phyloP scores from a whole-genome alignment of 2,888 invertebrate genomes.

The Nemurella pictetii region DNA sequence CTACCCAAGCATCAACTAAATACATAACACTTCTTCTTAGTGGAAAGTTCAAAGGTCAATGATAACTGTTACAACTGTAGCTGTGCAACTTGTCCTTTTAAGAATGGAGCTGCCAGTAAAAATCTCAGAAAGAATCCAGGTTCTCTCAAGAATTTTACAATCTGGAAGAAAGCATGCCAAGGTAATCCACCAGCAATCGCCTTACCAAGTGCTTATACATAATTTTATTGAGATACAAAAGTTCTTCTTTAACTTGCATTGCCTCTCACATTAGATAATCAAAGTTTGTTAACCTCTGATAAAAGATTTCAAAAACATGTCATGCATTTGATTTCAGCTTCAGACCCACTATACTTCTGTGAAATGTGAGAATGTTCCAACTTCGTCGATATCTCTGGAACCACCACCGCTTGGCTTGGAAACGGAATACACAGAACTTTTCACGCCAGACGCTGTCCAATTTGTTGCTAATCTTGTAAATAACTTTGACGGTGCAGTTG shows the following conservation, averaged over 20 bases:
- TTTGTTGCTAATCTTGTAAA: slow-evolving; percentile 60
- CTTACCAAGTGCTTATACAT: neutral
- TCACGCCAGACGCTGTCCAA: slow-evolving; percentile 59
- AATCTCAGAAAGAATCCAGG: neutral
- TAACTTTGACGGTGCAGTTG: slow-evolving; percentile 57
- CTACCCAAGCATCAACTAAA: no score
- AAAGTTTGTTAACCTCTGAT: neutral
- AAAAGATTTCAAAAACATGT: no score
- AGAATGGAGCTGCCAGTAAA: neutral
- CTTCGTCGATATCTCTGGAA: slow-evolving; percentile 51
- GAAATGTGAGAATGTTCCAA: neutral
- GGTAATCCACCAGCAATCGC: neutral
- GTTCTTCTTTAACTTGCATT: neutral
- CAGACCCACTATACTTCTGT: neutral
- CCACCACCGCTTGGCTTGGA: slow-evolving; percentile 59
- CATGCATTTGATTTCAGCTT: slow-evolving; percentile 2
- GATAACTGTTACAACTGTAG: neutral
- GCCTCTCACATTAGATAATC: neutral
- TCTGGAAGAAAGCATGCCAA: neutral
- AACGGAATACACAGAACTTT: slow-evolving; percentile 59
- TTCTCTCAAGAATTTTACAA: slow-evolving; percentile 3
- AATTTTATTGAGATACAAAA: neutral
- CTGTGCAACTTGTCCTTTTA: no score
- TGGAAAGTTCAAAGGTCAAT: neutral
- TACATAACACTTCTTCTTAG: no score